Conservation (phyloP, 2,113 vertebrate species). For the Procavia capensis region DNA sequence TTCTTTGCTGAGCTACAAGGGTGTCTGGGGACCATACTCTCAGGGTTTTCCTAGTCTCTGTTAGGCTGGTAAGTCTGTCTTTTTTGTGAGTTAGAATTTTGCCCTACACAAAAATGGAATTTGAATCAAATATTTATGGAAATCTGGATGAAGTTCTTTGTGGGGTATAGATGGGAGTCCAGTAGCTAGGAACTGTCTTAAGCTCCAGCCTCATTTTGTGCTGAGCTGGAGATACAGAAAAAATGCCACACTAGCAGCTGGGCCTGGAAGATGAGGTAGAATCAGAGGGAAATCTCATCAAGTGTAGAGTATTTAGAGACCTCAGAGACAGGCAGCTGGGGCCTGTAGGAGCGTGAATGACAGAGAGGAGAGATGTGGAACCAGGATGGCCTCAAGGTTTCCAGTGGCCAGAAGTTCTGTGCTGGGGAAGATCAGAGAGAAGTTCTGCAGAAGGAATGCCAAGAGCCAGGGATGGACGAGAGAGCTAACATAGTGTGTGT, state of each 20-base stretch:
- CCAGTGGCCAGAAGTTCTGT: not conserved
- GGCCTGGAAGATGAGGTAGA: not conserved
- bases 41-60: no score
- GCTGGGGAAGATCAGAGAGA: not conserved
- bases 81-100: no score
- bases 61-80: no score
- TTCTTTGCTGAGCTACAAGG: no score
- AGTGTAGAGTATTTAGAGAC: not conserved
- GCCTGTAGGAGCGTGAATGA: accelerated
- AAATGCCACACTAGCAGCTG: not conserved
- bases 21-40: no score
- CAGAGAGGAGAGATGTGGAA: no score
- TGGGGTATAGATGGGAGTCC: not conserved
- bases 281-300: not conserved
- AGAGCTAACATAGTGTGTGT: accelerated
- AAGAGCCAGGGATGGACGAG: not conserved
- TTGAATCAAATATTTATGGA: not conserved
- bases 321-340: not conserved
- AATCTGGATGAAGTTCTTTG: not conserved
- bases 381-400: not conserved
- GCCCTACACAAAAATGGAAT: no score
- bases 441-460: not conserved
- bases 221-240: not conserved
- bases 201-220: not conserved
- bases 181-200: not conserved